Conservation (phyloP, 2,797 vertebrate species). For the Furcifer pardalis region DNA sequence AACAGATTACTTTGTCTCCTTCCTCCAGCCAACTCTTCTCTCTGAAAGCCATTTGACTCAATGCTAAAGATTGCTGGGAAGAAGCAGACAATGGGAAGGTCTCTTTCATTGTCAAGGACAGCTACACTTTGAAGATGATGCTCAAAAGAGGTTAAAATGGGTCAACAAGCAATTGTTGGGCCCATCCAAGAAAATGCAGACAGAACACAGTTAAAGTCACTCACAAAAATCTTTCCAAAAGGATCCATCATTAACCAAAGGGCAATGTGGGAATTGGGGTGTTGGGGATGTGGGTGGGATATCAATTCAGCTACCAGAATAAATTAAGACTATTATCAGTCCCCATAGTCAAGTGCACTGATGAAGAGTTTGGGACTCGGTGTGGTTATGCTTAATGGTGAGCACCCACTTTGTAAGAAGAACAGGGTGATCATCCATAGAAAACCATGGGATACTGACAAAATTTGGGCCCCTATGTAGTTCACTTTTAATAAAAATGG, state of each 20-base stretch:
- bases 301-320: constrained; percentile 62
- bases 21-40: constrained; percentile 79
- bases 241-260: constrained; percentile 71
- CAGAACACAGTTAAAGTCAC: constrained; percentile 77
- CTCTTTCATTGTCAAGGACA: constrained; percentile 91
- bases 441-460: constrained; percentile 24
- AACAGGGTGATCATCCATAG: not conserved
- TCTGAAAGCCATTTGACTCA: constrained; percentile 84
- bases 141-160: constrained; percentile 88
- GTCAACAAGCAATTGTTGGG: constrained; percentile 83
- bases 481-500: constrained; percentile 19
- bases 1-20: constrained; percentile 83
- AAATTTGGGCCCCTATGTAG: not conserved
- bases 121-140: constrained; percentile 89
- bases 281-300: constrained; percentile 51
- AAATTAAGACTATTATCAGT: constrained; percentile 38
- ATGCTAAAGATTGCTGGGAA: constrained; percentile 82
- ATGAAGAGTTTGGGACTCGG: constrained; percentile 23
- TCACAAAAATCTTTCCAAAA: constrained; percentile 70
- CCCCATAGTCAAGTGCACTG: not conserved
- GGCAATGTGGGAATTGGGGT: constrained; percentile 58
- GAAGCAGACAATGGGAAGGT: constrained; percentile 84
- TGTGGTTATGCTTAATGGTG: constrained; percentile 20
- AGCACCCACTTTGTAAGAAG: not conserved
- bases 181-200: constrained; percentile 78